These are phyloP conservation scores for Tenrec ecaudatus DNA, from an alignment of 2,113 vertebrate genomes.

Conservation along the genomic window DNA sequence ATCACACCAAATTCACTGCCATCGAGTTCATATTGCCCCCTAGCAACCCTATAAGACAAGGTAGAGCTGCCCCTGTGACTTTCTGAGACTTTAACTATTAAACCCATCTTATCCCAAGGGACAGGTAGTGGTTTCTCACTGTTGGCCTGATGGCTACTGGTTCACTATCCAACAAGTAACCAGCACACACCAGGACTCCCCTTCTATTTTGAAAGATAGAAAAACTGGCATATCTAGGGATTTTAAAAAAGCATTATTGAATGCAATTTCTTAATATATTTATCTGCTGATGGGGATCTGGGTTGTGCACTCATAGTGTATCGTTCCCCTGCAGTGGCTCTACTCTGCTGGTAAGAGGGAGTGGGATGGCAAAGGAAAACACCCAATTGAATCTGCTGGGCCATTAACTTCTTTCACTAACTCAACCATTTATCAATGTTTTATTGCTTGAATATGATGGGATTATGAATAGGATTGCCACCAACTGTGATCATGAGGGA, in stretches of 20 bases:
- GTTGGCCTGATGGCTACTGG: no score
- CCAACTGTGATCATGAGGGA: not conserved
- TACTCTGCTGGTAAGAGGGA: not conserved
- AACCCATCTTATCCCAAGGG: no score
- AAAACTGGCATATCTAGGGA: not conserved
- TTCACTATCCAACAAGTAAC: no score
- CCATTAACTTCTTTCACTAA: not conserved
- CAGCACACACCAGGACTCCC: no score
- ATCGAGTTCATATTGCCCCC: no score
- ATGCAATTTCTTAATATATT: not conserved
- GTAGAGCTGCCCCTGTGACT: no score
- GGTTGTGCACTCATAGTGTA: not conserved
- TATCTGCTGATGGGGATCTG: not conserved
- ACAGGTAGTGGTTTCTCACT: no score
- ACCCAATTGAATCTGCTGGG: not conserved
- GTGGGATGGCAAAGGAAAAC: not conserved
- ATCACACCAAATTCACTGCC: no score
- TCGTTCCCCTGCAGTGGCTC: not conserved
- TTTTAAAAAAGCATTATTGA: not conserved
- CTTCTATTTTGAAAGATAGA: not conserved
- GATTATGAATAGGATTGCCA: not conserved
- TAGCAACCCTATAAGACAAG: no score
- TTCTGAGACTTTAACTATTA: no score
- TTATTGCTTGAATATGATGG: conserved; percentile 13
- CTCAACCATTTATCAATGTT: not conserved